Evolutionary conservation across 2,113 vertebrate species (phyloP), one percentile per base, ranked within the genome.

Genomic region (Ornithorhynchus anatinus): DNA sequence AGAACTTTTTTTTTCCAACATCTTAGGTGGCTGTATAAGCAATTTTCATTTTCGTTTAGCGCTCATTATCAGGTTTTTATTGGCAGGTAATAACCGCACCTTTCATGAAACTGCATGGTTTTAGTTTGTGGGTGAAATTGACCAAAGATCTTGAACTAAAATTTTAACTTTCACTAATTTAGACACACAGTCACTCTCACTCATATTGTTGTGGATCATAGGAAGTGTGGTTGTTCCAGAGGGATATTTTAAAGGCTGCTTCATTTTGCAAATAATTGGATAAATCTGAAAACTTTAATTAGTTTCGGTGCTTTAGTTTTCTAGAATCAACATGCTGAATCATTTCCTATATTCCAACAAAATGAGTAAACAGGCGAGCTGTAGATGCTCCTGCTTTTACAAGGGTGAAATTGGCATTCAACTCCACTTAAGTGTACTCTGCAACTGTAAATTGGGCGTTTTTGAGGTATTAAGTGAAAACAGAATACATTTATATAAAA

Each of bases 351-450:
- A 52, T 72, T 69, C 65, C 79, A 80, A 69, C 27, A 56, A n/a
- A n/a, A 31, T 12, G 23, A 43, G 12, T 69, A 66, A 81, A 45
- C 32, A 17, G 14, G 4, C 25, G 50, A 63, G 16, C 38, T 54
- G 6, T 52, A 74, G 23, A 62, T 47, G 19, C 2, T 52, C 19
- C 42, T 53, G 37, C 38, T 58, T 77, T 80, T 77, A 61, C 59
- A 79, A 72, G 53, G 66, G 72, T 62, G 33, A 87, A 84, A 85
- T 75, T 54, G 79, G 69, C 70, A 64, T 64, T 72, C 3, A 32
- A 23, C 53, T 20, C 50, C 58, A 65, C 51, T 66, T 72, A 69
- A 68, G 20, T 64, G 53, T 69, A 54, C 20, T 35, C 76, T 77
- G 83, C 54, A 77, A 79, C 5, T 80, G 36, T 52, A 72, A 64